phyloP scores from a whole-genome alignment of 2,888 invertebrate species.

The Patella depressa region DNA sequence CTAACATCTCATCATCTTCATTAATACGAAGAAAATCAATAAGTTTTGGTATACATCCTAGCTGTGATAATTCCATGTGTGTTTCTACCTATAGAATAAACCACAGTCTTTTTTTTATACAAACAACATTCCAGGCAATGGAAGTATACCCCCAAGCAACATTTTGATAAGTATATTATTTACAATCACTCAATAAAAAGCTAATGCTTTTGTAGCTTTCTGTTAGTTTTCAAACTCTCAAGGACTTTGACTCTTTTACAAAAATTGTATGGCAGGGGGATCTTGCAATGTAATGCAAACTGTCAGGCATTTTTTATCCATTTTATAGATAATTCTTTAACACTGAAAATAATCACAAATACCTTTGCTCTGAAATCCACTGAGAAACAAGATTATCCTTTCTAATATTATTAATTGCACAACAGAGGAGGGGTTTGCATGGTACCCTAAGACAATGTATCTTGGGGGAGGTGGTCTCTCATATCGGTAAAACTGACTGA shows the following conservation, averaged over 20 bases:
- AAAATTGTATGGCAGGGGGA: no score
- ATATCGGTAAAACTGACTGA: no score
- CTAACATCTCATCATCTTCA: slow-evolving; percentile 55
- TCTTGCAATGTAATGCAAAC: no score
- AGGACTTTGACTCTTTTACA: background rate
- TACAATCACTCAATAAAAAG: background rate
- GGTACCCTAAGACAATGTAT: no score
- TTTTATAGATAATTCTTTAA: no score
- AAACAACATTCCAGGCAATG: background rate
- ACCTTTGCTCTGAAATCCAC: no score
- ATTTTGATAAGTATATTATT: background rate
- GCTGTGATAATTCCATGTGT: slow-evolving; percentile 54
- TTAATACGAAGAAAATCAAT: slow-evolving; percentile 57
- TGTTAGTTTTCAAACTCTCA: background rate
- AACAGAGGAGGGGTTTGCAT: no score
- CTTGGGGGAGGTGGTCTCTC: no score
- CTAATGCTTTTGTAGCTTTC: background rate
- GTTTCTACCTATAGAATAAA: slow-evolving; percentile 35
- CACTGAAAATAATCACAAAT: no score
- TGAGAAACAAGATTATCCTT: no score
- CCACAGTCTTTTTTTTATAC: background rate
- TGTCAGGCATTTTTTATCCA: no score
- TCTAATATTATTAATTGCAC: no score
- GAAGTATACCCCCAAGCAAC: background rate
- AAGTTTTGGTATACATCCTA: slow-evolving; percentile 54